Percentiles rank a stretch among this genome's conserved stretches.
phyloP scores from a whole-genome alignment of 2,888 invertebrate species.

The Tetrapedia diversipes region DNA sequence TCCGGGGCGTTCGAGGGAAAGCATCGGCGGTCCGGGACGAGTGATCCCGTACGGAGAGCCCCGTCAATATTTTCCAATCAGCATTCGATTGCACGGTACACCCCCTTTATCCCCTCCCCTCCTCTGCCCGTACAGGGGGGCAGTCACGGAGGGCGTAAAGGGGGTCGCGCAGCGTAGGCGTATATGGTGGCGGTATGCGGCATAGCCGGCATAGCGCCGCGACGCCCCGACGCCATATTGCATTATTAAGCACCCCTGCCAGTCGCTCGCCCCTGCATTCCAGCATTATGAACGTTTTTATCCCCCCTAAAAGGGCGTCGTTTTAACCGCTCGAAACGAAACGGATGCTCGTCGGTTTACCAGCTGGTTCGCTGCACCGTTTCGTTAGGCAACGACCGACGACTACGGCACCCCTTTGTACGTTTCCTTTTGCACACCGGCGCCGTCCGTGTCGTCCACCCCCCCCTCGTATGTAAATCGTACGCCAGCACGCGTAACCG shows the following conservation, averaged over 20 bases:
- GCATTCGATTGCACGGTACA: conserved; percentile 78
- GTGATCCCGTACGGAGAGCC: conserved; percentile 58
- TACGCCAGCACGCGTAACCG: not conserved
- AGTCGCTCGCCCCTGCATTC: conserved; percentile 76
- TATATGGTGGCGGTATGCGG: conserved; percentile 80
- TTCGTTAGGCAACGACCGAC: too few species aligned
- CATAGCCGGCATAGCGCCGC: conserved; percentile 81
- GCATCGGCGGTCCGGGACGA: conserved; percentile 38
- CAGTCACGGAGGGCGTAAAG: conserved; percentile 38
- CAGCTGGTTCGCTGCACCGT: conserved; percentile 11
- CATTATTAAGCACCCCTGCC: conserved; percentile 80
- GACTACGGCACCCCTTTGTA: too few species aligned
- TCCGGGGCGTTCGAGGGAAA: conserved; percentile 62
- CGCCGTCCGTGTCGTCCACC: too few species aligned
- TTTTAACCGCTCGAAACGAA: conserved; percentile 39
- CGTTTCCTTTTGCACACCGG: too few species aligned
- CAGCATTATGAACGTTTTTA: conserved; percentile 81
- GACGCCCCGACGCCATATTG: conserved; percentile 81
- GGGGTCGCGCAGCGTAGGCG: conserved; percentile 69
- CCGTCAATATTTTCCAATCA: conserved; percentile 82
- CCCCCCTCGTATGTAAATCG: not conserved
- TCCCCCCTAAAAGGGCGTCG: conserved; percentile 70
- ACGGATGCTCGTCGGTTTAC: conserved; percentile 3
- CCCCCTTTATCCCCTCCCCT: conserved; percentile 53
- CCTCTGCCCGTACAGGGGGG: conserved; percentile 28